Evolutionary conservation across 1,140 invertebrate genomes (phyloP).

Genomic region (Macrosteles quadrilineatus): DNA sequence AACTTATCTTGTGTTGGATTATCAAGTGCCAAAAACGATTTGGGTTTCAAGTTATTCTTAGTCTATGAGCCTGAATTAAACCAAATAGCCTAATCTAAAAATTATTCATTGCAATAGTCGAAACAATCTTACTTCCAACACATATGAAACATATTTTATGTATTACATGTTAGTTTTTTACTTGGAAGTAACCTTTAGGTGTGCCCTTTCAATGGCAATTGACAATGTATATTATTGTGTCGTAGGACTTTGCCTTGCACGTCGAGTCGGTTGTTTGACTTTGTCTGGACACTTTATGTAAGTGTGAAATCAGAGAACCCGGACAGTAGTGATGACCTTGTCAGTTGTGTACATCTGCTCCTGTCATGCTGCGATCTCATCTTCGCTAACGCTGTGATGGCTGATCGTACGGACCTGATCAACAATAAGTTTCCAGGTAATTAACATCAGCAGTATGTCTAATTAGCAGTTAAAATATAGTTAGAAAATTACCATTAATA

Average conservation of each 20-base stretch:
- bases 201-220: not conserved
- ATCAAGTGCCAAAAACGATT: too few relatives aligned
- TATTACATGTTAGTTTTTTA: not conserved
- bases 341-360: slow-evolving; percentile 92
- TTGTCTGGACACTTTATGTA: slow-evolving; percentile 92
- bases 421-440: slow-evolving; percentile 82
- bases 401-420: slow-evolving; percentile 70
- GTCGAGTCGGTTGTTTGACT: slow-evolving; percentile 82
- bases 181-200: not conserved
- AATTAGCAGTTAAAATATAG: too few relatives aligned
- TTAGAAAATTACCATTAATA: too few relatives aligned
- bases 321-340: slow-evolving; percentile 85
- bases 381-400: slow-evolving; percentile 81
- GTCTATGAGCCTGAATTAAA: not conserved
- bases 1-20: too few relatives aligned
- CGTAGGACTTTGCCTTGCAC: slow-evolving; percentile 69
- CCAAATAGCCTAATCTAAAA: not conserved
- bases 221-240: slow-evolving; percentile 32
- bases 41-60: too few relatives aligned
- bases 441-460: too few relatives aligned
- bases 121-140: not conserved
- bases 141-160: not conserved
- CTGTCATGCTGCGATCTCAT: slow-evolving; percentile 89
- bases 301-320: slow-evolving; percentile 86
- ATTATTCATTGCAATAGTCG: not conserved